Evolutionary conservation across 2,113 vertebrate genomes (phyloP), one percentile per base, ranked within the genome.

Genomic region (Grantiella picta): DNA sequence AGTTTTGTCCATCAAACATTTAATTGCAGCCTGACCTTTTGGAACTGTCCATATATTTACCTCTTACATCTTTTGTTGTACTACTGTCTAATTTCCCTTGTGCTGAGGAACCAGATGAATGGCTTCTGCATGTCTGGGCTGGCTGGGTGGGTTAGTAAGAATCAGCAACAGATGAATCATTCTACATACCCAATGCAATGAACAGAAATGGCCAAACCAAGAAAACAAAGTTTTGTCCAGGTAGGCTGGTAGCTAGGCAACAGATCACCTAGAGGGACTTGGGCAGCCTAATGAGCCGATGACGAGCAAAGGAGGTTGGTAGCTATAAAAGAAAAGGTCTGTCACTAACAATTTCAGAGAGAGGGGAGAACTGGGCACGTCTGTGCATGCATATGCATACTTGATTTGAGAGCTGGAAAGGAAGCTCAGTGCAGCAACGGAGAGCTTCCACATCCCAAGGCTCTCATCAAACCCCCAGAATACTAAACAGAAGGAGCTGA

Each of bases 131-230:
- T 87, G 94, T 56, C 91, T 68, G 73, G 77, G 61, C 91, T 87
- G 81, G 72, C 86, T 91, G 59, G 57, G 25, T 47, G 77, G 31
- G n/a, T 92, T 82, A 71, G 40, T 1, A 84, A 49, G 77, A 91
- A 89, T 60, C 86, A 86, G 21, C 69, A 89, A 63, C 4, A 90
- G 47, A 52, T 95, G 86, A 95, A 86, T 95, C 86, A 82, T 70
- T 45, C 77, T 42, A 89, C 1, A 0, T 7, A 92, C 47, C 64
- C 72, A 89, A 49, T 70, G 60, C 72, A 84, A 60, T 68, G 83
- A 75, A 73, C 38, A 75, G 64, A 89, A 92, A 83, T 49, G 70
- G 68, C 59, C 82, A 93, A 86, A 89, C 28, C 83, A 94, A 87
- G 81, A 64, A 68, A 71, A 66, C 31, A 36, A 89, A 89, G 72